Evolutionary conservation across 92 coral and sea anemone species (phyloP), one percentile per base, ranked within the genome.

Genomic region (Scolanthus callimorphus): DNA sequence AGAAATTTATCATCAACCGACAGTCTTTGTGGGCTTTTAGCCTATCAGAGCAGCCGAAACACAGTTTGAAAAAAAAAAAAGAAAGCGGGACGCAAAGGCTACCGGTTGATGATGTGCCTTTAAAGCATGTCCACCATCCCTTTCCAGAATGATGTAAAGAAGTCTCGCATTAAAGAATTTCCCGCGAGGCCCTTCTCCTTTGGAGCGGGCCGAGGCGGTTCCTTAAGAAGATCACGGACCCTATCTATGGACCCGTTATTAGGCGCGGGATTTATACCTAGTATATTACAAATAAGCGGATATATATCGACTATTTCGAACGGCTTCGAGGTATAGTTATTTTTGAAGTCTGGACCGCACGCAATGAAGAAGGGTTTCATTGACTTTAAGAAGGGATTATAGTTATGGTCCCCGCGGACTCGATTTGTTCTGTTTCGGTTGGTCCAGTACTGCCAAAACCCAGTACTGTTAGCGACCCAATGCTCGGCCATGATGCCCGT

Each of bases 291-390:
- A 48, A 92, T 54, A 46, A 92, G 51, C 0, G 96, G 86, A 62
- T 92, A 92, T 15, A 92, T 74, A 43, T 92, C 94, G 11, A 81
- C 68, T 15, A 55, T 63, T n/a, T 81, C 70, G 49, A 92, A 92
- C 6, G 90, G 61, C 25, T 65, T 26, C 1, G 85, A 73, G 29
- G 56, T 24, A 62, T 60, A 66, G 21, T 90, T 82, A 48, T 84
- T 31, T 48, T 90, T 85, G 46, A 92, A 92, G 29, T 81, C 77
- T 8, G 98, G 98, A 4, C 98, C 98, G 38, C 70, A 70, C 2
- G 98, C 98, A 3, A 88, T 48, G 30, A 92, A 92, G 71, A 92
- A 84, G 0, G 98, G 96, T 48, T 80, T 60, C 98, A 92, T 88
- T 11, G 86, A 72, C 48, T 74, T 47, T 8, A 68, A 29, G 8